Percentiles rank a stretch among this genome's conserved stretches.
phyloP scores from a whole-genome alignment of 2,113 vertebrate genomes.

The Semnopithecus entellus region DNA sequence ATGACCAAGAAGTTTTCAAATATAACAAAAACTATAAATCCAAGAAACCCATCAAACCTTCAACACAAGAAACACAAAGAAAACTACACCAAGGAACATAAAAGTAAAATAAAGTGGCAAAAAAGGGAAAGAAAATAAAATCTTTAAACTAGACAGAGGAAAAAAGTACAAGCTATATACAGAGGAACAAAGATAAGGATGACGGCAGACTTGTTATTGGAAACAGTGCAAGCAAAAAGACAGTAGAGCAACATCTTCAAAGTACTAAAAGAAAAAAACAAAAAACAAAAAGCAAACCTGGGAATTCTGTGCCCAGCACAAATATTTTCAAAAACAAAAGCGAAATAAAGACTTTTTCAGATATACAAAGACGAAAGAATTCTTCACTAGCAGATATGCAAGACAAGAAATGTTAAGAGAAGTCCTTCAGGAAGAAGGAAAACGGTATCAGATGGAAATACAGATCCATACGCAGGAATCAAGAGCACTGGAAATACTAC shows the following conservation, averaged over 20 bases:
- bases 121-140: not conserved
- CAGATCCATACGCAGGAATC: not conserved
- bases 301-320: not conserved
- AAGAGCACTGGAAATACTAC: not conserved
- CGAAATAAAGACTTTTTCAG: not conserved
- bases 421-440: not conserved
- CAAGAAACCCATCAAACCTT: not conserved
- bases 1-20: not conserved
- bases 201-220: not conserved
- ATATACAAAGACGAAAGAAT: not conserved
- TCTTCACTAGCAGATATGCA: constrained; percentile 1
- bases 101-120: not conserved
- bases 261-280: not conserved
- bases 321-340: not conserved
- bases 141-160: not conserved
- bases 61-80: not conserved
- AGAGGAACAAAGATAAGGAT: not conserved
- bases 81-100: not conserved
- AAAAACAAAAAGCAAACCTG: too few species aligned
- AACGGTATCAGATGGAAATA: not conserved
- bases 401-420: constrained; percentile 24
- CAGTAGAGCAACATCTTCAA: not conserved
- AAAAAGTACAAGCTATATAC: not conserved
- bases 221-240: not conserved
- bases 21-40: constrained; percentile 20